phyloP scores from a whole-genome alignment of 30 jellyfish, hydroid and myxozoan genomes.

The Turritopsis dohrnii region DNA sequence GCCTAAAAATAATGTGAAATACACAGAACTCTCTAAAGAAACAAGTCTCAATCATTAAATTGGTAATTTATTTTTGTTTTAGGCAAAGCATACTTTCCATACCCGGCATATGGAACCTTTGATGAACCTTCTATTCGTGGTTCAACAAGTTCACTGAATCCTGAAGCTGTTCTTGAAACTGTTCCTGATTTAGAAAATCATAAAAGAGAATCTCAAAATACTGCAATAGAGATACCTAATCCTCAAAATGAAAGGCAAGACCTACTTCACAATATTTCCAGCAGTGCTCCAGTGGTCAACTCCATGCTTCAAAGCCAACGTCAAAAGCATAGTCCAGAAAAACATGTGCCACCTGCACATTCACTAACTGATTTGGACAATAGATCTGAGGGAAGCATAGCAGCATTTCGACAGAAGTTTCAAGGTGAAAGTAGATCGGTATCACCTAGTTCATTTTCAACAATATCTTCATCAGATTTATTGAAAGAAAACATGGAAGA shows the following conservation, averaged over 20 bases:
- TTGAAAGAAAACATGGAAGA: not conserved
- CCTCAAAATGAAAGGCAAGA: not conserved
- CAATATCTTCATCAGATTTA: constrained; percentile 1
- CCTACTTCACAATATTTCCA: not conserved
- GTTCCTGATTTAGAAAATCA: not conserved
- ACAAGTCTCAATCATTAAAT: no score
- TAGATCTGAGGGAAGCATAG: not conserved
- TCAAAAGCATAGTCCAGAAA: not conserved
- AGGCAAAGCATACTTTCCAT: constrained; percentile 17
- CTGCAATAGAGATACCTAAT: not conserved
- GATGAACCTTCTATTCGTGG: constrained; percentile 20
- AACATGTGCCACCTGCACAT: not conserved
- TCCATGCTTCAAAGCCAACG: constrained; percentile 2
- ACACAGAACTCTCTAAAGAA: no score
- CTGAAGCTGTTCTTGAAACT: not conserved
- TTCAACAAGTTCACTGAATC: constrained; percentile 2
- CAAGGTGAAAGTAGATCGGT: not conserved
- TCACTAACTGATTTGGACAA: not conserved
- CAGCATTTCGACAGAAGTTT: not conserved
- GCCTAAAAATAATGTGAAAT: no score
- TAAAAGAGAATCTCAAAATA: not conserved
- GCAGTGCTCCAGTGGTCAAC: constrained; percentile 21
- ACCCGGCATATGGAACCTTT: constrained; percentile 23
- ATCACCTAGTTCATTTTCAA: not conserved
- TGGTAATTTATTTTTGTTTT: not conserved